Conservation (phyloP, 2,888 invertebrate species). For the Eremobia ochroleuca region DNA sequence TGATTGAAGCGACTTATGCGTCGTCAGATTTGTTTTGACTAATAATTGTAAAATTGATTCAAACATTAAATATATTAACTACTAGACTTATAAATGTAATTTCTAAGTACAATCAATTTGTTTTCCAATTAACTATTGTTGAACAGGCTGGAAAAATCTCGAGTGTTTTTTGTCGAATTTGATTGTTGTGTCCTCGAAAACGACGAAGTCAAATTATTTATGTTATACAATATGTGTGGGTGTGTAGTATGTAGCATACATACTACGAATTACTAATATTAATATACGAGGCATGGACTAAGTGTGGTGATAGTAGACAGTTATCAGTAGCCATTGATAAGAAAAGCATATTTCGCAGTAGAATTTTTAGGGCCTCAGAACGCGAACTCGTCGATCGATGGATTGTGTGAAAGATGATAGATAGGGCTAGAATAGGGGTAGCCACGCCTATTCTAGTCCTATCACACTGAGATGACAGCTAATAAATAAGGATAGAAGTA, state of each 20-base stretch:
- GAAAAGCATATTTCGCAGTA: constrained; percentile 24
- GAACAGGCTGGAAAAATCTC: neutral
- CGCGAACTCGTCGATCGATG: neutral
- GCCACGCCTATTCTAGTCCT: too few relatives aligned
- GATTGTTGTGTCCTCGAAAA: neutral
- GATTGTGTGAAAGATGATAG: neutral
- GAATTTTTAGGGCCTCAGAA: constrained; percentile 3
- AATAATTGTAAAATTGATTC: neutral
- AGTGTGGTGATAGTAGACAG: constrained; percentile 11
- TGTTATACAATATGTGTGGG: constrained; percentile 14
- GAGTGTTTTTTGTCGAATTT: neutral
- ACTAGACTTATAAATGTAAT: too few relatives aligned
- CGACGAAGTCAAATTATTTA: neutral
- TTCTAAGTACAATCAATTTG: neutral
- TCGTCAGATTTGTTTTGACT: neutral
- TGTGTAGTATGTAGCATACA: constrained; percentile 20
- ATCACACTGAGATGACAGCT: neutral
- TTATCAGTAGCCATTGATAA: constrained; percentile 45
- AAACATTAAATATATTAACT: neutral
- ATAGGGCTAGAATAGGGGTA: neutral
- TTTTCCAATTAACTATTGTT: neutral
- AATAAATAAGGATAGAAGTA: neutral
- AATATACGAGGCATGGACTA: neutral
- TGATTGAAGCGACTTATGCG: neutral
- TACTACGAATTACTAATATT: constrained; percentile 26